Evolutionary conservation across 2,113 vertebrate species (phyloP).

Genomic region (Podiceps cristatus): DNA sequence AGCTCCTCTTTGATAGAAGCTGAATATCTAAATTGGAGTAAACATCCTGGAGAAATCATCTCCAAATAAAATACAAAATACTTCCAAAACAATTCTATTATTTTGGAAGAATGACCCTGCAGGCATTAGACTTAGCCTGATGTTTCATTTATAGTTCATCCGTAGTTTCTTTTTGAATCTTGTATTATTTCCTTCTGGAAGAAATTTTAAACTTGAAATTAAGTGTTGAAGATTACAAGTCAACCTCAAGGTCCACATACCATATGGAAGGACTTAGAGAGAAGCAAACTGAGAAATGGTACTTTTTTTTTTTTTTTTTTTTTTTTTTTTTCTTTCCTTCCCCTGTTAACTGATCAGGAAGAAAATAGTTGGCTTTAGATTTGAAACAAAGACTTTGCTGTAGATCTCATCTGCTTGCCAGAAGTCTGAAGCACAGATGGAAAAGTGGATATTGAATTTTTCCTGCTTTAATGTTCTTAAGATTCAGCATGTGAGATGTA

Average conservation of each 20-base stretch:
- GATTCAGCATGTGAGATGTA: background rate
- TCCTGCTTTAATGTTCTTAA: conserved; percentile 14
- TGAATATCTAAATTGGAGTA: background rate
- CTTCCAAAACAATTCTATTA: background rate
- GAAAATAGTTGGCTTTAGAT: conserved; percentile 27
- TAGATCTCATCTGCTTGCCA: conserved; percentile 55
- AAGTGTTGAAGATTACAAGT: conserved; percentile 32
- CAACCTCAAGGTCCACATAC: background rate
- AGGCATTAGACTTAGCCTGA: conserved; percentile 14
- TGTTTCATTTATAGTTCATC: conserved; percentile 34
- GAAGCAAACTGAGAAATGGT: conserved; percentile 3
- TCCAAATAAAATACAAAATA: background rate
- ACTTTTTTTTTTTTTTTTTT: background rate
- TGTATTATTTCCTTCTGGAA: conserved; percentile 38
- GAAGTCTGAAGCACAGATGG: conserved; percentile 46
- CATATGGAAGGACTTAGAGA: conserved; percentile 17
- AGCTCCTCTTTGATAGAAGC: background rate
- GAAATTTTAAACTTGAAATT: conserved; percentile 51
- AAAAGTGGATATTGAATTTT: conserved; percentile 57
- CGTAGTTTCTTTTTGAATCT: conserved; percentile 7
- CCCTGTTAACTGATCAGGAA: background rate
- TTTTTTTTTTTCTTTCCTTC: too few relatives aligned
- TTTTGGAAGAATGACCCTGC: conserved; percentile 29
- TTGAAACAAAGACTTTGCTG: conserved; percentile 23
- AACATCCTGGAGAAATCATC: background rate